Conservation (phyloP, 64 coral and sea anemone genomes). For the Montipora sp. region DNA sequence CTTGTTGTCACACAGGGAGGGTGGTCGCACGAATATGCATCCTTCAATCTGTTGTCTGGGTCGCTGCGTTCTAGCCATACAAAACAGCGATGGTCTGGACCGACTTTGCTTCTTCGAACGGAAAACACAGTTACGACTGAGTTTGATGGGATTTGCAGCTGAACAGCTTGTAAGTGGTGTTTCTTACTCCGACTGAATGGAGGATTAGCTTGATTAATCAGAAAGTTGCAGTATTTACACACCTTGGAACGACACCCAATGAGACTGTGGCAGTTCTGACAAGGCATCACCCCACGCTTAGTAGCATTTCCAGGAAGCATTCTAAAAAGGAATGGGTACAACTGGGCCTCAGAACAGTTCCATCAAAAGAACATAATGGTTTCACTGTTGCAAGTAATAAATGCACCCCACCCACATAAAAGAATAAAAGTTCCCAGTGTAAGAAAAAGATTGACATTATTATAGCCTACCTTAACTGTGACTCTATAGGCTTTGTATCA, state of each 20-base stretch:
- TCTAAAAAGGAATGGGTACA: constrained; percentile 28
- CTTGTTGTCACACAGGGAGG: constrained; percentile 88
- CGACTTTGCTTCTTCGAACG: constrained; percentile 78
- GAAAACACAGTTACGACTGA: constrained; percentile 74
- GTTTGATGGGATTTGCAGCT: constrained; percentile 63
- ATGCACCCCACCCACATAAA: not conserved
- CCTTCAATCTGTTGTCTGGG: not conserved
- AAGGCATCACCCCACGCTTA: constrained; percentile 83
- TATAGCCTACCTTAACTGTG: constrained; percentile 3
- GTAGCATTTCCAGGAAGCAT: constrained; percentile 92
- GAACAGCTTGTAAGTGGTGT: constrained; percentile 63
- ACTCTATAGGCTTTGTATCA: constrained; percentile 12
- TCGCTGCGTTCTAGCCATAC: constrained; percentile 51
- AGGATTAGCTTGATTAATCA: constrained; percentile 35
- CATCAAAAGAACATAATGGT: no score
- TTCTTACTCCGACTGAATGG: constrained; percentile 29
- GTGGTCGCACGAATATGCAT: constrained; percentile 81
- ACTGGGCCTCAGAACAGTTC: not conserved
- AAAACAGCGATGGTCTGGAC: constrained; percentile 88
- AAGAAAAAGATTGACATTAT: not conserved
- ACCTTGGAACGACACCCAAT: constrained; percentile 96
- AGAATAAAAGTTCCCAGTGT: not conserved
- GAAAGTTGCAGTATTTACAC: constrained; percentile 88
- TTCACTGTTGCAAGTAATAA: not conserved
- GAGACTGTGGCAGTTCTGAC: constrained; percentile 81